These are phyloP conservation scores for Lasioglossum vierecki DNA, from an alignment of 2,888 invertebrate genomes.

Conservation along the genomic window DNA sequence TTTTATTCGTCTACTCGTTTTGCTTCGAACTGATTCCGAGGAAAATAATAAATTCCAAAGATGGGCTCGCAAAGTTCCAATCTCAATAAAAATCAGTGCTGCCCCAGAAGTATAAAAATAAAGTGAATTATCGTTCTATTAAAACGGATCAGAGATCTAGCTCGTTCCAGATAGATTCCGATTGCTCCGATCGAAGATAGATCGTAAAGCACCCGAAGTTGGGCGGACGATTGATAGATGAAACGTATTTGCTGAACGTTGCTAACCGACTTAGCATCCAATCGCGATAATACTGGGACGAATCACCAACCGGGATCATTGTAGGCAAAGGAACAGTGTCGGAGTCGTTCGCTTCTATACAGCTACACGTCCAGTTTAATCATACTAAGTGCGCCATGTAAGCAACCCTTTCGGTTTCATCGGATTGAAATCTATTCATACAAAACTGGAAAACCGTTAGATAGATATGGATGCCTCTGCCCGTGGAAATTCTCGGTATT, in stretches of 20 bases:
- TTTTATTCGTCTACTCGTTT: not conserved
- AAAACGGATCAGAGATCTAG: not conserved
- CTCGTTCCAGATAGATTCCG: conserved; percentile 30
- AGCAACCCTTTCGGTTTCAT: conserved; percentile 70
- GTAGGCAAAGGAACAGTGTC: conserved; percentile 1
- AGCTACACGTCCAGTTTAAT: conserved; percentile 76
- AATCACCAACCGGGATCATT: conserved; percentile 22
- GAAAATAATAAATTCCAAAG: not conserved
- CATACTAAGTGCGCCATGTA: conserved; percentile 75
- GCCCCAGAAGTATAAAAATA: too few relatives aligned
- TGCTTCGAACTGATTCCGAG: not conserved
- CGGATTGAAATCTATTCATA: conserved; percentile 69
- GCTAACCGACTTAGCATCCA: conserved; percentile 47
- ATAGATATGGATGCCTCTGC: conserved; percentile 28
- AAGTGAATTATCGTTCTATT: not conserved
- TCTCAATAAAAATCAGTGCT: not conserved
- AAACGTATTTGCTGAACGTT: conserved; percentile 26
- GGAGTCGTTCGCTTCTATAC: conserved; percentile 29
- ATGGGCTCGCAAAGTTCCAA: not conserved
- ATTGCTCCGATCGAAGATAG: conserved; percentile 35
- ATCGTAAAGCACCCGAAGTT: conserved; percentile 8
- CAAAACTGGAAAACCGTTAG: conserved; percentile 33
- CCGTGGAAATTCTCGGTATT: conserved; percentile 26
- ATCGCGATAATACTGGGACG: conserved; percentile 35
- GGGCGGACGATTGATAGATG: conserved; percentile 40